phyloP scores from a whole-genome alignment of 2,888 invertebrate genomes.

The Prionchulus punctatus region DNA sequence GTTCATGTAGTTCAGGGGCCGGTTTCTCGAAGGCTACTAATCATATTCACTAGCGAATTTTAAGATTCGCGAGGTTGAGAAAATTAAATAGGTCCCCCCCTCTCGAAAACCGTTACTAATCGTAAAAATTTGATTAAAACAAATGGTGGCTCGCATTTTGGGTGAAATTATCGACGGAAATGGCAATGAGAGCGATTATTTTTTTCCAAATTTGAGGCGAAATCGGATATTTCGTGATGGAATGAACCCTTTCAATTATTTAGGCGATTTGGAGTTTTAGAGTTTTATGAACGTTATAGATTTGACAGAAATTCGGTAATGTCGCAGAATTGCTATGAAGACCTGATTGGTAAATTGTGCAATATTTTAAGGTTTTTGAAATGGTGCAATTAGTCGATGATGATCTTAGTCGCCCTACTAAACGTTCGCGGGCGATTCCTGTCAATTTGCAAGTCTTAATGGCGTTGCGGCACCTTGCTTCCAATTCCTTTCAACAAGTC shows the following conservation, averaged over 20 bases:
- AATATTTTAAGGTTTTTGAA: not conserved
- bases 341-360: too few relatives aligned
- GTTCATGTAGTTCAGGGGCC: too few relatives aligned
- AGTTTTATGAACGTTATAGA: not conserved
- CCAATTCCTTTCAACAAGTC: not conserved
- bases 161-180: too few relatives aligned
- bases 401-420: not conserved
- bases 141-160: too few relatives aligned
- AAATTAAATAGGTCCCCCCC: too few relatives aligned
- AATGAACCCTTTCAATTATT: not conserved
- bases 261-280: not conserved
- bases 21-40: too few relatives aligned
- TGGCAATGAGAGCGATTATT: too few relatives aligned
- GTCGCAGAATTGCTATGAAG: not conserved
- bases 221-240: not conserved
- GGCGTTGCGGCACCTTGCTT: not conserved
- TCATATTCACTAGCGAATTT: too few relatives aligned
- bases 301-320: not conserved
- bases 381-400: not conserved
- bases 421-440: not conserved
- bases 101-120: too few relatives aligned
- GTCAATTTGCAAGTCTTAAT: not conserved
- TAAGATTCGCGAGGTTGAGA: too few relatives aligned
- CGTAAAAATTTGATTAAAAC: too few relatives aligned
- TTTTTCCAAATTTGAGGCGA: too few relatives aligned